Conservation (phyloP, 1,140 invertebrate genomes). For the Aphelinus atriplicis region DNA sequence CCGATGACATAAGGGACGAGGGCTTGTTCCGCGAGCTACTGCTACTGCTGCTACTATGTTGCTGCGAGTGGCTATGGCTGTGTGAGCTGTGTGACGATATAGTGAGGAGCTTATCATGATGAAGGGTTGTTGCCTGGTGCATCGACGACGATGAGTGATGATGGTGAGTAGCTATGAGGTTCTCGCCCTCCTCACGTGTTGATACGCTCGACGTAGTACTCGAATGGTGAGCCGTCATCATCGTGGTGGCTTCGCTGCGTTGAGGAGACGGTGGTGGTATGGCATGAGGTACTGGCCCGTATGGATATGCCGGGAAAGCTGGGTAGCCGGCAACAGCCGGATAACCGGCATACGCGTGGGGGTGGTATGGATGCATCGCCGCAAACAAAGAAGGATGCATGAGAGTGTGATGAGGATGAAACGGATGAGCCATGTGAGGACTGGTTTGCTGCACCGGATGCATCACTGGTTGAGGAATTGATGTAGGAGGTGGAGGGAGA, state of each 20-base stretch:
- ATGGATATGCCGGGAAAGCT: conserved; percentile 72
- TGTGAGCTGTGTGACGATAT: conserved; percentile 61
- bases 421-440: conserved; percentile 70
- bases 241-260: conserved; percentile 73
- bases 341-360: conserved; percentile 76
- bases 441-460: conserved; percentile 75
- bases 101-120: conserved; percentile 60
- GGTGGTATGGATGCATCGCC: conserved; percentile 75
- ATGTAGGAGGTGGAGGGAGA: conserved; percentile 71
- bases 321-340: conserved; percentile 67
- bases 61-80: conserved; percentile 59
- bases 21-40: conserved; percentile 58
- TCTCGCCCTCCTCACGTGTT: conserved; percentile 68
- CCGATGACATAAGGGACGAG: conserved; percentile 56
- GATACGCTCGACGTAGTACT: conserved; percentile 70
- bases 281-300: conserved; percentile 76
- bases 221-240: conserved; percentile 74
- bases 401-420: conserved; percentile 74
- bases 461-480: conserved; percentile 75
- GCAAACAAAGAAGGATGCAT: conserved; percentile 76
- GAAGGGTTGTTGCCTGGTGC: conserved; percentile 60
- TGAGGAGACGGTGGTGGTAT: conserved; percentile 75
- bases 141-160: conserved; percentile 59
- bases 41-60: conserved; percentile 53
- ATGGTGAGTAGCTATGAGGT: conserved; percentile 62